These are phyloP conservation scores for Peromyscus attwateri DNA, from an alignment of 2,797 vertebrate species.

Conservation along the genomic window DNA sequence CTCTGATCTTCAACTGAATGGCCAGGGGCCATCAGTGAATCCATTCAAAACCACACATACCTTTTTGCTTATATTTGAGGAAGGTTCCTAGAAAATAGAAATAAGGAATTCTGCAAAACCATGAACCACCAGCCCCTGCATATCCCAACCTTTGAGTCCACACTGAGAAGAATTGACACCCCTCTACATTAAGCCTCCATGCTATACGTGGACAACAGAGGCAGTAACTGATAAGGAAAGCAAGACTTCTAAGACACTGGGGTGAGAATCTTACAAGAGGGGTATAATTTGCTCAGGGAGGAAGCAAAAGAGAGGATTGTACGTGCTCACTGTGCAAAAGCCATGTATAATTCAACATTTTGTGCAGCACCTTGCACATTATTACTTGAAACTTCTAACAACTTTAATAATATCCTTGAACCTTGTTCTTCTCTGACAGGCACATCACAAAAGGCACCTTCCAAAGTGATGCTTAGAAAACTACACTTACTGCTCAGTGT, in stretches of 20 bases:
- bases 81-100: slow-evolving; percentile 24
- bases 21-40: background rate
- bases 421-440: slow-evolving; percentile 63
- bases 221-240: slow-evolving; percentile 17
- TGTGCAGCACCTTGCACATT: slow-evolving; percentile 50
- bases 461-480: slow-evolving; percentile 69
- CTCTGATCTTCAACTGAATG: background rate
- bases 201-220: background rate
- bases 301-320: slow-evolving; percentile 35
- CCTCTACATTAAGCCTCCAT: background rate
- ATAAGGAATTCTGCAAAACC: slow-evolving; percentile 21
- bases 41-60: background rate
- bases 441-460: slow-evolving; percentile 74
- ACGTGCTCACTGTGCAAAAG: slow-evolving; percentile 59
- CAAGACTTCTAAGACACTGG: slow-evolving; percentile 9
- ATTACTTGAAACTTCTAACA: slow-evolving; percentile 73
- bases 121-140: background rate
- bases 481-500: slow-evolving; percentile 54
- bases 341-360: slow-evolving; percentile 73
- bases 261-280: slow-evolving; percentile 22
- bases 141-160: background rate
- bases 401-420: slow-evolving; percentile 81
- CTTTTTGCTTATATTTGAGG: background rate
- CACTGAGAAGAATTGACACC: background rate
- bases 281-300: slow-evolving; percentile 10